Conservation (phyloP, 64 coral and sea anemone genomes). For the Pocillopora damicornis region DNA sequence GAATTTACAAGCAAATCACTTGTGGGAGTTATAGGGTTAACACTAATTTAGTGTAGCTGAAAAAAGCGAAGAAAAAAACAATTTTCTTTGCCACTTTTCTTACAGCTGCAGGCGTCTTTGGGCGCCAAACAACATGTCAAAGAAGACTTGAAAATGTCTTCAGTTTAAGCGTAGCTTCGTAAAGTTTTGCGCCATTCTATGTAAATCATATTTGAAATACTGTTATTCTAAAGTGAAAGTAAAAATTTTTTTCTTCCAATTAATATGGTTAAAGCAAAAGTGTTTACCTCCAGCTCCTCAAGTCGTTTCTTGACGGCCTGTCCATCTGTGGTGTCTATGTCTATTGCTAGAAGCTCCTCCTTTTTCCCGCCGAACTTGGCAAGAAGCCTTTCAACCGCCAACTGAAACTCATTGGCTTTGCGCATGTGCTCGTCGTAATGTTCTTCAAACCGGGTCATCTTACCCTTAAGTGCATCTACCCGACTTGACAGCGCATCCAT, state of each 20-base stretch:
- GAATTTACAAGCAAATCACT: no score
- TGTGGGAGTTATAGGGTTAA: no score
- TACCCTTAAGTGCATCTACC: slow-evolving; percentile 67
- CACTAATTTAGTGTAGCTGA: no score
- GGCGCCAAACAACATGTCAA: no score
- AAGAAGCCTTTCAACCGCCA: slow-evolving; percentile 62
- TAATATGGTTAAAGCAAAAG: background rate
- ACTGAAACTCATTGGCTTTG: slow-evolving; percentile 68
- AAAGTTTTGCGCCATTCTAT: no score
- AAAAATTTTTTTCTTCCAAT: background rate
- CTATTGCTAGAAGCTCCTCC: slow-evolving; percentile 38
- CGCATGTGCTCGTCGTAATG: slow-evolving; percentile 88
- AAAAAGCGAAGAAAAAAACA: no score
- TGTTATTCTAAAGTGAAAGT: no score
- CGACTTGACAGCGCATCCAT: slow-evolving; percentile 65
- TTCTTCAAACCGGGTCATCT: slow-evolving; percentile 69
- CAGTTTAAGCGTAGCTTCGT: no score
- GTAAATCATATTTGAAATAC: no score
- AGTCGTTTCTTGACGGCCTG: slow-evolving; percentile 61
- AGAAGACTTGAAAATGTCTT: no score
- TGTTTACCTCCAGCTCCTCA: slow-evolving; percentile 68
- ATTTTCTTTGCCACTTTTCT: no score
- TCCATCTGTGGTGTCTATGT: slow-evolving; percentile 59
- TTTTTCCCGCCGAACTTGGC: slow-evolving; percentile 70
- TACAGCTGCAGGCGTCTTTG: no score